Evolutionary conservation across 2,113 vertebrate species (phyloP).

Genomic region (Bos indicus): DNA sequence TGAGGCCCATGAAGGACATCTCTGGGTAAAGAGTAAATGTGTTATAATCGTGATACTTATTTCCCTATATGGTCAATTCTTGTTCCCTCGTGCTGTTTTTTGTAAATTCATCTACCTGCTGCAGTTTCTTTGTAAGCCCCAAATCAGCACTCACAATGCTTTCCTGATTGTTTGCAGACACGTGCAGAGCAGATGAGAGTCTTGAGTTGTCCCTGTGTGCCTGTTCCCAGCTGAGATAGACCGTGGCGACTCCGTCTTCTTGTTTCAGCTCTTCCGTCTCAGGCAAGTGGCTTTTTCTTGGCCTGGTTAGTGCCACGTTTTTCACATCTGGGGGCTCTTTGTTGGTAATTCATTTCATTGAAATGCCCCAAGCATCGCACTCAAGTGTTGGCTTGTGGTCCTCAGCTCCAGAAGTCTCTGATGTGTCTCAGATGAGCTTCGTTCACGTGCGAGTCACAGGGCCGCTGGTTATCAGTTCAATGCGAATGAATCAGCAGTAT

Average conservation of each 20-base stretch:
- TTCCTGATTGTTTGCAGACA: background rate
- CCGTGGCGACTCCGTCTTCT: background rate
- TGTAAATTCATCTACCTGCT: too few species aligned
- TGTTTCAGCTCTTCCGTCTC: accelerated
- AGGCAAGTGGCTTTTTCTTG: background rate
- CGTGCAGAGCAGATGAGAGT: background rate
- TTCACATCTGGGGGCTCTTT: background rate
- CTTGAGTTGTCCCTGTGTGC: accelerated
- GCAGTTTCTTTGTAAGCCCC: background rate
- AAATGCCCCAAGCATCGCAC: background rate
- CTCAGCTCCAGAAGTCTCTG: background rate
- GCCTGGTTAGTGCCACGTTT: background rate
- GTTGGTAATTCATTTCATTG: background rate
- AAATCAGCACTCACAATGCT: accelerated
- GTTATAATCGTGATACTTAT: background rate
- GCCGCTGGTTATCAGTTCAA: accelerated
- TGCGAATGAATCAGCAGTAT: background rate
- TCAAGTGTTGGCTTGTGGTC: background rate
- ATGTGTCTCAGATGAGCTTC: background rate
- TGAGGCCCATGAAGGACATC: background rate
- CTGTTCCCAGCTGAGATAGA: background rate
- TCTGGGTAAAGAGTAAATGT: background rate
- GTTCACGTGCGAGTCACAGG: background rate
- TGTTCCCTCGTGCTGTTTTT: accelerated
- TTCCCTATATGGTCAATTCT: background rate